phyloP scores from a whole-genome alignment of 1,140 invertebrate genomes.

The Thalassaphorura encarpata region DNA sequence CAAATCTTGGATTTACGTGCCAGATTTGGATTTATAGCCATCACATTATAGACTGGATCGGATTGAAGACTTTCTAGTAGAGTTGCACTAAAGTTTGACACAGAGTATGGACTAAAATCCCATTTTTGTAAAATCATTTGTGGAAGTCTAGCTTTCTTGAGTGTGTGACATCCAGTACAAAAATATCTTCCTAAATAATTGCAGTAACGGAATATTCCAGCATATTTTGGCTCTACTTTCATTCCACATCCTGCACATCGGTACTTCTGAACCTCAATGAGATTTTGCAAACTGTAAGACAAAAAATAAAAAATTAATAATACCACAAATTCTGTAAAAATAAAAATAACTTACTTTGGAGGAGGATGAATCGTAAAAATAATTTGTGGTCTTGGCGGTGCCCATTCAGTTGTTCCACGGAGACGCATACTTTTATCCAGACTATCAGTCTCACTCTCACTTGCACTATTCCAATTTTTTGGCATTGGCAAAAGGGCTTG shows the following conservation, averaged over 20 bases:
- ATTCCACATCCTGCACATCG: constrained; percentile 78
- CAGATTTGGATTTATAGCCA: constrained; percentile 56
- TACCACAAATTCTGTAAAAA: not conserved
- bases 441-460: constrained; percentile 34
- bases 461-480: constrained; percentile 52
- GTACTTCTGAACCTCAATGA: constrained; percentile 67
- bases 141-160: constrained; percentile 63
- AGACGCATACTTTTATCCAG: constrained; percentile 44
- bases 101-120: constrained; percentile 62
- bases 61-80: constrained; percentile 62
- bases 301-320: constrained; percentile 26
- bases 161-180: constrained; percentile 77
- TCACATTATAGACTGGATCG: constrained; percentile 69
- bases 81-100: constrained; percentile 69
- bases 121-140: constrained; percentile 62
- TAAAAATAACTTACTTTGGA: constrained; percentile 51
- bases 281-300: constrained; percentile 47
- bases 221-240: constrained; percentile 59
- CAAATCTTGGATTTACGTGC: constrained; percentile 52
- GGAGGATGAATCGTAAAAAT: constrained; percentile 66
- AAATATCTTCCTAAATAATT: constrained; percentile 79
- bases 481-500: constrained; percentile 67
- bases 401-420: constrained; percentile 69
- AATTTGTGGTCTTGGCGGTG: constrained; percentile 70
- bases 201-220: constrained; percentile 65